Evolutionary conservation across 2,888 invertebrate species (phyloP), one percentile per base, ranked within the genome.

Genomic region (Unio delphinus): DNA sequence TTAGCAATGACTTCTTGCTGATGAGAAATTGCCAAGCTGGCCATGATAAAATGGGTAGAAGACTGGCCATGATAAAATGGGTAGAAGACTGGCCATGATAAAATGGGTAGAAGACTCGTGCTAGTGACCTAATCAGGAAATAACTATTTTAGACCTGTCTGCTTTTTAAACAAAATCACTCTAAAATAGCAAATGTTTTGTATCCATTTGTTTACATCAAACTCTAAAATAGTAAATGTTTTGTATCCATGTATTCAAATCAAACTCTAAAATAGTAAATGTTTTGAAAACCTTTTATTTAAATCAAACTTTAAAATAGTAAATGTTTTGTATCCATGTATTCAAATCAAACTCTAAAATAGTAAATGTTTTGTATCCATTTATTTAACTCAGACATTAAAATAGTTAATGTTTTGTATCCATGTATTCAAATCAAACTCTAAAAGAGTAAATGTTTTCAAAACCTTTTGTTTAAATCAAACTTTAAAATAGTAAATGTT

Each of bases 331-430:
- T 56, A 34, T 56, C 20, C 65, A 55, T 62, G 17, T 69, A 55
- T 26, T 82, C 83, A 28, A 28, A 28, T 68, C 83, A 87, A 86
- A 85, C 82, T 62, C 85, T 87, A 8, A 98, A 98, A 91, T 98
- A 2, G 3, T 28, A 28, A 28, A n/a, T 28, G 1, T 28, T 28
- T 28, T 28, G 1, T 28, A 28, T 28, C 28, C 28, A 28, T 28
- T 28, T 28, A 3, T 28, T 28, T 28, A 34, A 34, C 3, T 34
- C 34, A 34, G 34, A 34, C 34, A 5, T 34, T 6, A 34, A 4
- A 4, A 4, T 4, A 3, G 5, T 34, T 5, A 4, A 34, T 30
- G 61, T 61, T 28, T 45, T 30, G 17, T 56, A 34, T 56, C 28
- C 65, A 34, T 62, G 17, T 68, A 55, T 26, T 82, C 3, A 34